Evolutionary conservation across 2,888 invertebrate species (phyloP), one percentile per base, ranked within the genome.

Genomic region (Leptopilina syphax): DNA sequence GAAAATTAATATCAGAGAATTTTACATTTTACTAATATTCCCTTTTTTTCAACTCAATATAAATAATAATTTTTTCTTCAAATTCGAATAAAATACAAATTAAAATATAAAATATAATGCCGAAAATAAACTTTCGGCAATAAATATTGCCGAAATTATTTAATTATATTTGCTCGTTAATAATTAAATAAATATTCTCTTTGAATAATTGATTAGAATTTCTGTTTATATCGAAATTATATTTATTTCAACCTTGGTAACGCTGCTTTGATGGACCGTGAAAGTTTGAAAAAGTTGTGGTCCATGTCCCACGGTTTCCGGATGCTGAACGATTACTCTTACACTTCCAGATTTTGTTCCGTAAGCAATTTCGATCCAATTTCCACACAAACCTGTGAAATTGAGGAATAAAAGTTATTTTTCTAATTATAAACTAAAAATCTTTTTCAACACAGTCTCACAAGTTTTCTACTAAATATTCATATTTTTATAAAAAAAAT

Each of bases 281-380:
- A 98, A 98, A 0, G 98, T 99, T 93, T 99, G 99, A 93, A 99
- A 99, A 63, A 99, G 93, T 92, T 99, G 99, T 3, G 99, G 99
- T 0, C 98, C 98, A 90, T 99, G 98, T 0, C 99, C 99, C 2
- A 99, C 98, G 0, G 99, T 99, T 93, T 99, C 99, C 1, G 99
- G 99, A 92, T 99, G 99, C 89, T 99, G 99, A 0, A 99, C 99
- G 81, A 99, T 99, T 1, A 99, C 98, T 50, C 99, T 94, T 24
- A 99, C 99, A 0, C 97, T 97, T 1, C 99, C 99, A 24, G 97
- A 97, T 85, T 96, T 96, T 0, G 99, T 99, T 3, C 99, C 99
- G 92, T 99, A 99, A 0, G 99, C 99, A 88, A 99, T 99, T 93
- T 99, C 99, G 89, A 99, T 98, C 99, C 99, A 99, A 92, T 99